Evolutionary conservation across 1,140 invertebrate genomes (phyloP), one percentile per base, ranked within the genome.

Genomic region (Drosophila orena): DNA sequence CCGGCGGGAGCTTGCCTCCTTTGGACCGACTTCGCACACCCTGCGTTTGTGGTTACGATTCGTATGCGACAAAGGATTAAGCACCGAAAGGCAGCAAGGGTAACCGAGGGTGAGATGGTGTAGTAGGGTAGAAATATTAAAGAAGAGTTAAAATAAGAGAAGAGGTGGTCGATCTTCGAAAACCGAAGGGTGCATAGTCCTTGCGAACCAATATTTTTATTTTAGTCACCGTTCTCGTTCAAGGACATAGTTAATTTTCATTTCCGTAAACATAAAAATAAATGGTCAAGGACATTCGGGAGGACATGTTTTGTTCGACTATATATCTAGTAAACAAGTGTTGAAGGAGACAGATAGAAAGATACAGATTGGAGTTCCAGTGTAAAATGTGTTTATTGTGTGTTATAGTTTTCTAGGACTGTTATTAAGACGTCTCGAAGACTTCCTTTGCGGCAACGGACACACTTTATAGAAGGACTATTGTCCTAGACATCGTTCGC

Each of bases 1-100:
- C 84, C 50, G 83, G 65, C 12, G 79, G 83, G 50, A 86, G 64
- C 44, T 86, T 86, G 62, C 83, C 61, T 79, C 81, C 81, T 58
- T 81, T 86, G 30, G 66, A 59, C 34, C 81, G 83, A 79, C 77
- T 76, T 42, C 81, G 69, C 57, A 73, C 50, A 38, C 83, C 83
- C 75, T 79, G 75, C 65, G 43, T 47, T 61, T 65, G 62, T 42
- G 46, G 60, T 52, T 17, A 52, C 46, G 27, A n/a, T 50, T 64
- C 35, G 47, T 15, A 17, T 37, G 27, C 37, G 40, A 68, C 37
- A 66, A 52, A 10, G 46, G 37, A 77, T 53, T 40, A 72, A 79
- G 72, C 46, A 84, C 46, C 55, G 50, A 80, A 80, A 68, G 22
- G 61, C 50, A 61, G 49, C 37, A 76, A 50, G 44, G n/a, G 56